A percentile compares a stretch with the other conserved stretches of the same genome.
Evolutionary conservation across 1,140 invertebrate genomes (phyloP).

Genomic region (Drosophila tropicalis): DNA sequence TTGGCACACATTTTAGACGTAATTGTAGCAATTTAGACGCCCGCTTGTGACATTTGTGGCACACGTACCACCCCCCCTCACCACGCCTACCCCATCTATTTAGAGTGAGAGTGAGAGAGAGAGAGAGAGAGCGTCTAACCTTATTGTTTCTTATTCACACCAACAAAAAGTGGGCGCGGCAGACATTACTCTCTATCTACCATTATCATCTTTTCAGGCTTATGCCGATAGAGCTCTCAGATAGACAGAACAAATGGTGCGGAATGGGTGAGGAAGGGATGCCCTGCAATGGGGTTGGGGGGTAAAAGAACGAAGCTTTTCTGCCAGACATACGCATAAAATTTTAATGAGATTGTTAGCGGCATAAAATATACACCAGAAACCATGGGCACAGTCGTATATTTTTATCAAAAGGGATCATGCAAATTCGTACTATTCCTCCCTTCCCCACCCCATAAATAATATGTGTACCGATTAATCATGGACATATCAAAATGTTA

Average conservation of each 20-base stretch:
- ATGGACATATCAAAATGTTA: no score
- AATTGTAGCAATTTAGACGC: constrained; percentile 78
- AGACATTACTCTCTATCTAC: constrained; percentile 14
- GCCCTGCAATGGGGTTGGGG: not conserved
- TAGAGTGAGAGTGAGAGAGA: no score
- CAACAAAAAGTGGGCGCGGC: constrained; percentile 14
- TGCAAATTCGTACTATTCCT: no score
- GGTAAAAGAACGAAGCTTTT: not conserved
- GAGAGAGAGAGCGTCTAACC: not conserved
- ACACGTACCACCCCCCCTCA: constrained; percentile 1
- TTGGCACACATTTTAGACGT: constrained; percentile 78
- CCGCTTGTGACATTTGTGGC: constrained; percentile 23
- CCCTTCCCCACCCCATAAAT: no score
- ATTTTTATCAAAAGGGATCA: not conserved
- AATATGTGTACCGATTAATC: no score
- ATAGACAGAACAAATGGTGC: not conserved
- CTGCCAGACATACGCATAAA: constrained; percentile 73
- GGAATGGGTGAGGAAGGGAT: not conserved
- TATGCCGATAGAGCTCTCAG: constrained; percentile 16
- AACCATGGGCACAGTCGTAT: not conserved
- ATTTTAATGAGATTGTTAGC: constrained; percentile 82
- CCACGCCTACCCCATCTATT: not conserved
- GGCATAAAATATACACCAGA: constrained; percentile 69
- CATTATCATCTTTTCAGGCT: constrained; percentile 36
- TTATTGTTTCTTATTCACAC: constrained; percentile 23